Conservation (phyloP, 37 sponge, comb jelly and placozoan species). For the Halichondria panicea region DNA sequence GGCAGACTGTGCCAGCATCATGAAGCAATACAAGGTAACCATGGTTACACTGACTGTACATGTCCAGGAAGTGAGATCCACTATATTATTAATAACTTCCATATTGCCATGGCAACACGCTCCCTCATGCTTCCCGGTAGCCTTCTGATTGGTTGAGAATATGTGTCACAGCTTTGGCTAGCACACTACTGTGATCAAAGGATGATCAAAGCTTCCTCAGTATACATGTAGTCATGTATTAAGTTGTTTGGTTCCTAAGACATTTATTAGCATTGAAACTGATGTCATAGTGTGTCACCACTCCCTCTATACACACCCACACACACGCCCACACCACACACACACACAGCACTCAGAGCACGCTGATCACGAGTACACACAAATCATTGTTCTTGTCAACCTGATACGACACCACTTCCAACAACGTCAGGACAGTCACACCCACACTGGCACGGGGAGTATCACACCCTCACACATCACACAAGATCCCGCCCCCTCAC, state of each 20-base stretch:
- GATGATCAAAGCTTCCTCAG: background rate
- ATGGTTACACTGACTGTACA: background rate
- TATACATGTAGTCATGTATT: background rate
- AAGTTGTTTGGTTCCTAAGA: background rate
- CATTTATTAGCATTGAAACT: background rate
- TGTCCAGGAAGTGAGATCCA: too few species aligned
- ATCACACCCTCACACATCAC: too few species aligned
- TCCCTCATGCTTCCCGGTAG: too few species aligned
- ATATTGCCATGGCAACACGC: too few species aligned
- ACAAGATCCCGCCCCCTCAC: background rate
- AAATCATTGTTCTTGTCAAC: slow-evolving; percentile 57
- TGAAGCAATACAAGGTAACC: slow-evolving; percentile 56
- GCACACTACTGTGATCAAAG: background rate
- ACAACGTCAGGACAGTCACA: slow-evolving; percentile 56
- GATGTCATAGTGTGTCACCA: too few species aligned
- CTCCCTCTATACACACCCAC: background rate
- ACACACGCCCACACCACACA: background rate
- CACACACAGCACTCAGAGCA: slow-evolving; percentile 23
- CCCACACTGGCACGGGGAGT: slow-evolving; percentile 23
- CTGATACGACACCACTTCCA: slow-evolving; percentile 60
- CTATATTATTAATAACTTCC: too few species aligned
- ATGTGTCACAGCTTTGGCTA: background rate
- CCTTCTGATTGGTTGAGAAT: background rate
- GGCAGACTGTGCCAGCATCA: slow-evolving; percentile 37
- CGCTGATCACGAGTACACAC: slow-evolving; percentile 59